Percentiles rank a stretch among this genome's conserved stretches.
Evolutionary conservation across 2,797 vertebrate species (phyloP).

Genomic region (Silurus aristotelis): DNA sequence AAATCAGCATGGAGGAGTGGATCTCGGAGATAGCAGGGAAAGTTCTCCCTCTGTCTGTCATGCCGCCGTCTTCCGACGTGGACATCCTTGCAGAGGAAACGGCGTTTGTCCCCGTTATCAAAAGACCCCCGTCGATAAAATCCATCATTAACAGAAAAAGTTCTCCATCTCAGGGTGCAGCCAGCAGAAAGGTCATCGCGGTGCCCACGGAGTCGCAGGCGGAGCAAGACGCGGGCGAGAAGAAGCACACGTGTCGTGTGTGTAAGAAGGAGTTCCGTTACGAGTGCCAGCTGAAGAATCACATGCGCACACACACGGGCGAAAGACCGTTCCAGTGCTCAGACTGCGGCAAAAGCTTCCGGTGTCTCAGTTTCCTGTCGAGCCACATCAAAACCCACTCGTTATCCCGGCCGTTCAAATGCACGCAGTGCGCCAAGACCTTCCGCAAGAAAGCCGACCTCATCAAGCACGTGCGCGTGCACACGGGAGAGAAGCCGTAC

Average conservation of each 20-base stretch:
- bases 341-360: constrained; percentile 74
- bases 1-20: constrained; percentile 78
- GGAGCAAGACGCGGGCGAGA: constrained; percentile 5
- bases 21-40: constrained; percentile 77
- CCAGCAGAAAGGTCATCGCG: constrained; percentile 1
- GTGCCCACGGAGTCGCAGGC: background rate
- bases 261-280: constrained; percentile 77
- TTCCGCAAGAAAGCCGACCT: constrained; percentile 74
- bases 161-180: constrained; percentile 11
- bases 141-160: constrained; percentile 53
- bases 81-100: constrained; percentile 48
- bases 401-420: constrained; percentile 68
- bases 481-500: constrained; percentile 77
- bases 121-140: constrained; percentile 57
- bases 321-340: constrained; percentile 78
- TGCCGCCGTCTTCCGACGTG: constrained; percentile 59
- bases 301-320: constrained; percentile 74
- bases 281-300: constrained; percentile 73
- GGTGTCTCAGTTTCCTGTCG: constrained; percentile 75
- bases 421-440: constrained; percentile 74
- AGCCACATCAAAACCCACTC: constrained; percentile 79
- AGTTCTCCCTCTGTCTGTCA: constrained; percentile 70
- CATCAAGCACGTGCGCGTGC: constrained; percentile 75
- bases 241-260: constrained; percentile 59
- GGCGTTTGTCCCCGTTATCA: constrained; percentile 44